These are phyloP conservation scores for Microtus richardsoni DNA, from an alignment of 2,113 vertebrate genomes.

Conservation along the genomic window DNA sequence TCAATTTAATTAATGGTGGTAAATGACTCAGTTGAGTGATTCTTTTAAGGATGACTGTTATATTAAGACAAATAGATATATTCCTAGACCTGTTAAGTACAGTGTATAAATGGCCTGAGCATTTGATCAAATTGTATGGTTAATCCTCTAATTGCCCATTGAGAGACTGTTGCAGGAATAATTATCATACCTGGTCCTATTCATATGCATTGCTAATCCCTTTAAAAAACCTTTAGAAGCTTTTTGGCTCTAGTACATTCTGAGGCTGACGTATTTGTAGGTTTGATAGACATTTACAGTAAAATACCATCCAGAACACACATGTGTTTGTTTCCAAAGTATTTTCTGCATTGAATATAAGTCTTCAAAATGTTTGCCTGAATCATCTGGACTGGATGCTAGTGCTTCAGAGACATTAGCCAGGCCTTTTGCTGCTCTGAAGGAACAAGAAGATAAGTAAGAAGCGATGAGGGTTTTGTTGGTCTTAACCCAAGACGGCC, in stretches of 20 bases:
- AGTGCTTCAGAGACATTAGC: background rate
- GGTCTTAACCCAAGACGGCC: background rate
- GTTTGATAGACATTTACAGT: conserved; percentile 34
- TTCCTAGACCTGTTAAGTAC: conserved; percentile 46
- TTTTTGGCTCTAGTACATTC: conserved; percentile 38
- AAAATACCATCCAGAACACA: conserved; percentile 1
- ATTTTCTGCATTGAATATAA: background rate
- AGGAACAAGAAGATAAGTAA: background rate
- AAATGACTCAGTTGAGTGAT: conserved; percentile 66
- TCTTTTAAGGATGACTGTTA: conserved; percentile 70
- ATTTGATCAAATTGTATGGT: conserved; percentile 67
- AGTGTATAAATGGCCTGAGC: conserved; percentile 59
- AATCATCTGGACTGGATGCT: no score
- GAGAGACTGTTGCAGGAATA: conserved; percentile 68
- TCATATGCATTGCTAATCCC: conserved; percentile 70
- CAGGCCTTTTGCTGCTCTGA: background rate
- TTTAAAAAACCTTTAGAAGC: conserved; percentile 65
- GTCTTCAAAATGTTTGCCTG: background rate
- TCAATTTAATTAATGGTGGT: conserved; percentile 66
- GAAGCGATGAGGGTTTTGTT: background rate
- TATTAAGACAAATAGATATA: conserved; percentile 53
- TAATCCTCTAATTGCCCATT: conserved; percentile 78
- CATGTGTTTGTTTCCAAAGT: background rate
- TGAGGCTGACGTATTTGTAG: conserved; percentile 28
- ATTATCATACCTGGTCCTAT: conserved; percentile 65